Evolutionary conservation across 2,888 invertebrate genomes (phyloP), one percentile per base, ranked within the genome.

Genomic region (Platypus cylindrus): DNA sequence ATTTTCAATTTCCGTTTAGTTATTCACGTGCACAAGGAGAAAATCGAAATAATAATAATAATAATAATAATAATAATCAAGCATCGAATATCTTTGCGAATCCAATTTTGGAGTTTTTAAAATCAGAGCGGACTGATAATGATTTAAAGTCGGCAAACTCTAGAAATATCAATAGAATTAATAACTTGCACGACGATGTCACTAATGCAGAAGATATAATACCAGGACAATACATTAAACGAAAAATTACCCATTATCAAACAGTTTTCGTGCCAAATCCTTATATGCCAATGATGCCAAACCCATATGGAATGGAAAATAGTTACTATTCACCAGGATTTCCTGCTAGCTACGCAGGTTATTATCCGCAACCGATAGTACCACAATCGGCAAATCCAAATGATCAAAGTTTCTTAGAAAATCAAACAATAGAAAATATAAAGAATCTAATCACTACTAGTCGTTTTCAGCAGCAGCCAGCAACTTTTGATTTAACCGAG

Each of bases 161-260:
- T n/a, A n/a, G n/a, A n/a, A n/a, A n/a, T n/a, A n/a, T n/a, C n/a
- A n/a, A n/a, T n/a, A n/a, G n/a, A n/a, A n/a, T n/a, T n/a, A n/a
- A n/a, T n/a, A n/a, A n/a, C n/a, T n/a, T n/a, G n/a, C n/a, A n/a
- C n/a, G n/a, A n/a, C 46, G 17, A 8, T 9, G n/a, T n/a, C n/a
- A n/a, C n/a, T n/a, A n/a, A n/a, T n/a, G n/a, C 36, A 3, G 49
- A 55, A 24, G 55, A 58, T 30, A 32, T 51, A 20, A 37, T 53
- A 32, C 54, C 56, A 17, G 57, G 54, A 2, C 57, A 58, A 32
- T 51, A 50, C 17, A 50, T 59, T 9, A 58, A 53, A 39, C 44
- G 62, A 30, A 59, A 59, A 48, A 48, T 61, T n/a, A 54, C 54
- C 5, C 60, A 62, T 37, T 56, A 58, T 33, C 60, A 62, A 45